Evolutionary conservation across 1,140 invertebrate species (phyloP).

Genomic region (Phymorhynchus buccinoides): DNA sequence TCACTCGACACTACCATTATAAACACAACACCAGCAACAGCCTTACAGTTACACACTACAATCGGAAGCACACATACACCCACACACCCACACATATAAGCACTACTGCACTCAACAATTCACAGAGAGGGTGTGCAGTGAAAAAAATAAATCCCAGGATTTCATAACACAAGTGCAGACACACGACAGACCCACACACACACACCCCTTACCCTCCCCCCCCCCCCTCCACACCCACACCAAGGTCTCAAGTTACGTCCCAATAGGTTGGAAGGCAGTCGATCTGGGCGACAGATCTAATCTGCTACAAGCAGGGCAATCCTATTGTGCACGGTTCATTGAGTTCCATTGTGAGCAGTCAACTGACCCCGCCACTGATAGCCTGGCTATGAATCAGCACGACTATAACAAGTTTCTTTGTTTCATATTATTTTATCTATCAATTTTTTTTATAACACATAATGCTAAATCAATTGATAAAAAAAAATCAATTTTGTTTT

Average conservation of each 20-base stretch:
- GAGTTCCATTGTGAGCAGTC: not conserved
- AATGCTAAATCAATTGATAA: no score
- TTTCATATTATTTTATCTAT: no score
- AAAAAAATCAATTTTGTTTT: no score
- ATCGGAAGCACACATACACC: no score
- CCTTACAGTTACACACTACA: no score
- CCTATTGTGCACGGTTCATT: not conserved
- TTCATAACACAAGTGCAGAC: no score
- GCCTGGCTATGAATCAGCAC: not conserved
- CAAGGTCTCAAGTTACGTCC: constrained; percentile 61
- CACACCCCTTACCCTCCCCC: not conserved
- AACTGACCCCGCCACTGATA: not conserved
- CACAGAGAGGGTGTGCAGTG: not conserved
- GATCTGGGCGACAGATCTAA: not conserved
- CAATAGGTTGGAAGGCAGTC: not conserved
- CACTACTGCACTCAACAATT: not conserved
- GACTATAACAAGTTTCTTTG: no score
- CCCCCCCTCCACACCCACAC: constrained; percentile 45
- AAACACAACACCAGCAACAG: no score
- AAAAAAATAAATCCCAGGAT: not conserved
- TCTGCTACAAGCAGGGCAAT: not conserved
- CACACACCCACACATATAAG: no score
- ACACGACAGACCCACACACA: not conserved
- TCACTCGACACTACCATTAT: no score
- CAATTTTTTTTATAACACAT: no score